Evolutionary conservation across 2,113 vertebrate genomes (phyloP), one percentile per base, ranked within the genome.

Genomic region (Petroica traversi): DNA sequence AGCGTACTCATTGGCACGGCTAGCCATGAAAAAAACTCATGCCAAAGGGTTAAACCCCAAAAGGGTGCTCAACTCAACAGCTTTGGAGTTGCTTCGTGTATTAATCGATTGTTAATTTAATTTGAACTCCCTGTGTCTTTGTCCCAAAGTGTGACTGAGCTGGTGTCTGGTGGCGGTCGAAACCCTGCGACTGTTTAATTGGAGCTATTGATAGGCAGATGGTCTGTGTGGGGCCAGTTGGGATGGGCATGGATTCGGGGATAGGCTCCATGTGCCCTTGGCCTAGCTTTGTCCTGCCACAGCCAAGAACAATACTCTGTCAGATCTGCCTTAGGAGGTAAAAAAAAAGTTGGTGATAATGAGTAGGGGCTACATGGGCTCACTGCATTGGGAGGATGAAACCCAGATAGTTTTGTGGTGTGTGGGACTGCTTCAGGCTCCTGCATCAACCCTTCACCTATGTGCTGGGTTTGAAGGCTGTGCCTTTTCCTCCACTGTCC

Each of bases 71-170:
- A 69, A 22, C 62, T 88, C 51, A 51, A 34, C 72, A 61, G 61
- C 72, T 76, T 49, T 76, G 1, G 15, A 68, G 48, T 51, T 66
- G 76, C 74, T 93, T 94, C 54, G 59, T 89, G 18, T 67, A 89
- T 73, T 82, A 94, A 95, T 96, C 41, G 54, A 95, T 95, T 72
- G 45, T 16, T 96, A 69, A 85, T 92, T 95, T 93, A 96, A 76
- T 97, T 94, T 89, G 78, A 93, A 54, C 36, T 67, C 38, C 66
- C 78, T 24, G 38, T 82, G 40, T 88, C 48, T 51, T 66, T 82
- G 23, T 81, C 61, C 73, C 46, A 41, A 19, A 33, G 33, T 11
- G 1, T 20, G 85, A 7, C 72, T 38, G 63, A 64, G 88, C 68
- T 68, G 95, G 61, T 75, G 95, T 63, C 68, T 78, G 92, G 64